Conservation (phyloP, 2,888 invertebrate genomes). For the Myopa tessellatipennis region DNA sequence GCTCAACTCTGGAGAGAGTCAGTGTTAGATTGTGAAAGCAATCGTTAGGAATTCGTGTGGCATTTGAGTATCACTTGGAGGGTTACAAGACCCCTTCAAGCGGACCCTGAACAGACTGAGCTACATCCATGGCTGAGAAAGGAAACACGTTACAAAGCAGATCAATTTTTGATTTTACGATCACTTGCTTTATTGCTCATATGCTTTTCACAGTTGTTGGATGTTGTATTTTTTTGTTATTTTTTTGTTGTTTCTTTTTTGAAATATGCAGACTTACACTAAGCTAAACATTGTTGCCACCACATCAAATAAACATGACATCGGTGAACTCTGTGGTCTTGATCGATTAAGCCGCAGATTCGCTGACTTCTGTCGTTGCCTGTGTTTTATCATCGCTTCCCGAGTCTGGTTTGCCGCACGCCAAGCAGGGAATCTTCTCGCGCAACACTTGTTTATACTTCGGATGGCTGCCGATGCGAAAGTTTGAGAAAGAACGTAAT, state of each 20-base stretch:
- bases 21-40: no score
- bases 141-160: not conserved
- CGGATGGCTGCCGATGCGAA: constrained; percentile 70
- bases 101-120: no score
- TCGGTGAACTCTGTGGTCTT: not conserved
- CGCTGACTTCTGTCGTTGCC: constrained; percentile 62
- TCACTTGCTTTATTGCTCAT: constrained; percentile 35
- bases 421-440: constrained; percentile 74
- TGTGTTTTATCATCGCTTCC: constrained; percentile 59
- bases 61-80: no score
- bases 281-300: not conserved
- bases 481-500: not conserved
- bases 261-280: not conserved
- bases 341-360: constrained; percentile 58
- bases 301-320: no score
- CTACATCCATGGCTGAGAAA: no score
- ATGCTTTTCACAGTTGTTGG: not conserved
- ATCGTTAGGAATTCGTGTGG: no score
- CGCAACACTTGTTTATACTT: constrained; percentile 73
- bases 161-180: constrained; percentile 26
- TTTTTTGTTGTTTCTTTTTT: constrained; percentile 1
- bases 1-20: no score
- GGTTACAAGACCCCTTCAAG: no score
- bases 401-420: constrained; percentile 65
- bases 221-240: not conserved